Base-by-base conservation (phyloP, 2,888 invertebrate species). In the Xestia xanthographa region DNA sequence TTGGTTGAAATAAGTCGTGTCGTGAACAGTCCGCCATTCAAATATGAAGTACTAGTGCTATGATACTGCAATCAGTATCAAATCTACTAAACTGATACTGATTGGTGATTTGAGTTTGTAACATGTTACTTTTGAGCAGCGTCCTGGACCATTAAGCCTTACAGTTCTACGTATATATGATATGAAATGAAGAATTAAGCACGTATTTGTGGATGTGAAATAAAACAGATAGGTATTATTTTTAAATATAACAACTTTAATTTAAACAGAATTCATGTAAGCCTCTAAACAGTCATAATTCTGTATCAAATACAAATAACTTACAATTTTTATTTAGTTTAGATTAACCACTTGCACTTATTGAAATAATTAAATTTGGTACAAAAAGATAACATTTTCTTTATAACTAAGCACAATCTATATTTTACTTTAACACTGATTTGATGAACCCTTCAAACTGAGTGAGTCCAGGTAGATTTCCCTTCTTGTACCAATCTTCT, bases 401-500 rank as follows among this genome's bases (percentile, higher is more conserved):
- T 9, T 4, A 5, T 17, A 62, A 53, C 12, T 34, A 38, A 9
- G 5, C 50, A 29, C 60, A 5, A 12, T 5, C 14, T 22, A 5
- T 14, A 38, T 84, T 86, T 14, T 84, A 77, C 26, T 84, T 84
- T 34, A 88, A 68, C 0, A 65, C 26, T 22, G 34, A 50, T 29
- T 83, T 84, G 22, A 89, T 0, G 1, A 85, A 76, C 0, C 45
- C 79, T 6, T 60, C 66, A 2, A 91, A 72, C 48, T 75, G 63
- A 0, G 75, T 63, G 17, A 91, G 34, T 6, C 93, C 93, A 0
- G 90, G 90, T 8, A 75, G 80, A 67, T 93, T 93, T 0, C 73
- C 88, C n/a, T 84, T 91, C 58, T 89, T 58, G 38, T 92, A 91
- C 90, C 91, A 93, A 6, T 89, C 88, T 9, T 89, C 79, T 0